A percentile compares a stretch with the other conserved stretches of the same genome.
These are phyloP conservation scores for Formicarius rufipectus DNA, from an alignment of 2,113 vertebrate genomes.

Conservation along the genomic window DNA sequence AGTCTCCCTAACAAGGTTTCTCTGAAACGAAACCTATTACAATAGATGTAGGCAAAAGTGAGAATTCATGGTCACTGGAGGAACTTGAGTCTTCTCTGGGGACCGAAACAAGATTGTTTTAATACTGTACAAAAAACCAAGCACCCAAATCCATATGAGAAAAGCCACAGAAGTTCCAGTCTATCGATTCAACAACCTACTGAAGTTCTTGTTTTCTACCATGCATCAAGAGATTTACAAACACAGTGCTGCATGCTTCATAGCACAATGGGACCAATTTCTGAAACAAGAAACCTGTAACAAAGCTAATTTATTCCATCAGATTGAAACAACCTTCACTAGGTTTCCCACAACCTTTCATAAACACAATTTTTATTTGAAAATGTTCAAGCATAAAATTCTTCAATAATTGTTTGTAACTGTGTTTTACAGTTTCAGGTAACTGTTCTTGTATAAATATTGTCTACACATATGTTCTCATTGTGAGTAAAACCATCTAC, in stretches of 20 bases:
- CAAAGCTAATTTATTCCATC: constrained; percentile 49
- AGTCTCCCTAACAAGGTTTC: not conserved
- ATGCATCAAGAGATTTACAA: not conserved
- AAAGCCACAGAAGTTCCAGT: not conserved
- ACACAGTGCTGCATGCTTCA: not conserved
- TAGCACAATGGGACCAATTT: constrained; percentile 38
- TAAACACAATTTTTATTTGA: constrained; percentile 24
- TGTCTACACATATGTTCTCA: not conserved
- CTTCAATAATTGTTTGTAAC: constrained; percentile 32
- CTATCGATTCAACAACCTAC: not conserved
- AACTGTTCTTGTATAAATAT: constrained; percentile 10
- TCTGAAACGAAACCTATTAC: not conserved
- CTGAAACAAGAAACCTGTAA: constrained; percentile 30
- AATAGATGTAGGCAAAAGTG: not conserved
- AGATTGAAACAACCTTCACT: constrained; percentile 33
- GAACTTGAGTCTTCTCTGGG: not conserved
- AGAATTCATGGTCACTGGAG: not conserved
- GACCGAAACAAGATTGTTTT: not conserved
- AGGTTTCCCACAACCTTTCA: constrained; percentile 4
- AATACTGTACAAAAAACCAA: not conserved
- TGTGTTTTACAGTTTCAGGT: constrained; percentile 3
- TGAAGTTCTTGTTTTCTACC: constrained; percentile 3
- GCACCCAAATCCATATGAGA: not conserved
- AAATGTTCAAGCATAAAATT: constrained; percentile 37
- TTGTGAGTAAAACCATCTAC: not conserved